These are phyloP conservation scores for Callospermophilus lateralis DNA, from an alignment of 2,113 vertebrate genomes.

Conservation along the genomic window DNA sequence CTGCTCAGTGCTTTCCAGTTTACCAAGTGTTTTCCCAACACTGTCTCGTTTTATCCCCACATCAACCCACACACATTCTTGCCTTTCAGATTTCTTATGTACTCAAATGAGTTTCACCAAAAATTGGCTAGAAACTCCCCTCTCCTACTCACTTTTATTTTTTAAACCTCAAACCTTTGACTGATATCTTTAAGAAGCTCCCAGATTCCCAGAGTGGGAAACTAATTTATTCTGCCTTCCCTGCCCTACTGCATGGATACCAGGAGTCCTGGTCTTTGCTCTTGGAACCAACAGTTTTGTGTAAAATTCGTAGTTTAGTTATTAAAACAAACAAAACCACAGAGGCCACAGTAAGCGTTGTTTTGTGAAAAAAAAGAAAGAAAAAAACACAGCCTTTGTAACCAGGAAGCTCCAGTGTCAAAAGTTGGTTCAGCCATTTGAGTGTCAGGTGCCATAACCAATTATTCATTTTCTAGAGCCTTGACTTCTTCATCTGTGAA, in stretches of 20 bases:
- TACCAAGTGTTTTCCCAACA: conserved; percentile 72
- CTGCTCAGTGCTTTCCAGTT: conserved; percentile 71
- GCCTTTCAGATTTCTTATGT: conserved; percentile 73
- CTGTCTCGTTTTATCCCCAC: conserved; percentile 69
- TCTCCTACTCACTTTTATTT: conserved; percentile 51
- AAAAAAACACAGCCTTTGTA: not conserved
- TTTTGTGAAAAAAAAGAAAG: too few species aligned
- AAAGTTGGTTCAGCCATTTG: not conserved
- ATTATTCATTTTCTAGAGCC: not conserved
- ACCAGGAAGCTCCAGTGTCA: not conserved
- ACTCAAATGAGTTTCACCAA: conserved; percentile 69
- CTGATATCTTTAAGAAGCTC: conserved; percentile 62
- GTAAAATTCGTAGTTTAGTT: conserved; percentile 15
- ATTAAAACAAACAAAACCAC: conserved; percentile 56
- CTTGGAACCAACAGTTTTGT: conserved; percentile 32
- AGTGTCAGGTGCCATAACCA: not conserved
- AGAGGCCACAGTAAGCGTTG: not conserved
- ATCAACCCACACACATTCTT: conserved; percentile 78
- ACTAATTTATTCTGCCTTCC: conserved; percentile 31
- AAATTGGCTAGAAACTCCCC: conserved; percentile 72
- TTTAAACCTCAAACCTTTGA: conserved; percentile 1
- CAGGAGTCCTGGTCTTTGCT: conserved; percentile 20
- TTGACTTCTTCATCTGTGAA: not conserved
- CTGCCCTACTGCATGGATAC: not conserved
- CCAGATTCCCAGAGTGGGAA: conserved; percentile 2